Evolutionary conservation across 2,797 vertebrate genomes (phyloP).

Genomic region (Poeciliopsis paucimaculata): DNA sequence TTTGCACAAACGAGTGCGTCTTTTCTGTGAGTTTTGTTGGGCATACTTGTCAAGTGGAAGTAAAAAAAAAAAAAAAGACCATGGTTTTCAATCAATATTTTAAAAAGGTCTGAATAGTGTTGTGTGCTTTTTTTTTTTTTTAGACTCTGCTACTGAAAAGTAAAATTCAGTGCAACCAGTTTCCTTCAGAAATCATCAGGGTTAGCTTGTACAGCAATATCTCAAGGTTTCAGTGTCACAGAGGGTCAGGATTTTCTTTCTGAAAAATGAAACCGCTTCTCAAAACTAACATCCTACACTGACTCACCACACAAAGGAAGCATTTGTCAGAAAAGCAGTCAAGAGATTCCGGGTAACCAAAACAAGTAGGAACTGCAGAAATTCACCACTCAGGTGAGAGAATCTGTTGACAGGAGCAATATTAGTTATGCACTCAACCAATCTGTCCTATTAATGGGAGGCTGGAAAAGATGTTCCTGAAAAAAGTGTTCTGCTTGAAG

Average conservation of each 20-base stretch:
- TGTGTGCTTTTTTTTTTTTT: too few species aligned
- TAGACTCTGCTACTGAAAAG: neutral
- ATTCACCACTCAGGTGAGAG: neutral
- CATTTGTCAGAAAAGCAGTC: neutral
- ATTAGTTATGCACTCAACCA: neutral
- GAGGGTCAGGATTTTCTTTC: neutral
- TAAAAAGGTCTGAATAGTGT: neutral
- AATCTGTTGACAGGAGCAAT: neutral
- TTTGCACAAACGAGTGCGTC: neutral
- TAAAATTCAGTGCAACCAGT: neutral
- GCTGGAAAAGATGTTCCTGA: neutral
- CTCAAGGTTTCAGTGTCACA: neutral
- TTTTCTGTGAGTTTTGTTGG: neutral
- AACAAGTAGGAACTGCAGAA: neutral
- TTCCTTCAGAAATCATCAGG: neutral
- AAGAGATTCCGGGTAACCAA: neutral
- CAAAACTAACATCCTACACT: neutral
- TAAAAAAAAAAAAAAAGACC: neutral
- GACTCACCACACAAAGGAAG: neutral
- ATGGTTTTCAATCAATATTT: neutral
- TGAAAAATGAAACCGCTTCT: too few species aligned
- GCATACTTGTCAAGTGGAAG: neutral
- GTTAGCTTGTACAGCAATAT: neutral
- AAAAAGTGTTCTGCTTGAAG: neutral
- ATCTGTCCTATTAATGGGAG: neutral